Conservation (phyloP, 2,113 vertebrate species). For the Donacobius atricapilla region DNA sequence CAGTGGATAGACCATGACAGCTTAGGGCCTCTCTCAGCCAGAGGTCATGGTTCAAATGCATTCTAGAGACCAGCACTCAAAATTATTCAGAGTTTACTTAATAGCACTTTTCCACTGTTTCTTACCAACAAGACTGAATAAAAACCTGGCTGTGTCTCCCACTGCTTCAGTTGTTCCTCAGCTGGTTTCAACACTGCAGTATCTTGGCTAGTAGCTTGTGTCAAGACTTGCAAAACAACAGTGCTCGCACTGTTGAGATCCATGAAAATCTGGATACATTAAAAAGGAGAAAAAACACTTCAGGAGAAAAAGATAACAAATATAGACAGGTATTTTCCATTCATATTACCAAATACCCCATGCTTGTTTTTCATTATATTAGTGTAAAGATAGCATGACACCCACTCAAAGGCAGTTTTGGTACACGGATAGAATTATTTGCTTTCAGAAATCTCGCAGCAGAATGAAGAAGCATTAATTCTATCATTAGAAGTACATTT, state of each 20-base stretch:
- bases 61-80: background rate
- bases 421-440: background rate
- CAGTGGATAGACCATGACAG: background rate
- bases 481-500: background rate
- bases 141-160: constrained; percentile 97
- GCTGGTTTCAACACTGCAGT: constrained; percentile 92
- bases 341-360: background rate
- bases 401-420: background rate
- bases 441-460: background rate
- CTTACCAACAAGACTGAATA: constrained; percentile 95
- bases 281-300: background rate
- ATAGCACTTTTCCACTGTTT: background rate
- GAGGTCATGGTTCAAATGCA: background rate
- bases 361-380: background rate
- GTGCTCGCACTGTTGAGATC: constrained; percentile 92
- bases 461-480: background rate
- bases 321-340: background rate
- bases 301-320: background rate
- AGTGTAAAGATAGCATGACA: background rate
- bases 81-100: background rate
- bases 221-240: constrained; percentile 92
- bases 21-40: background rate
- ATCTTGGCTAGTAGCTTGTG: constrained; percentile 96
- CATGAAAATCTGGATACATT: constrained; percentile 77
- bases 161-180: constrained; percentile 92